These are phyloP conservation scores for Lepidocolaptes lacrymiger DNA, from an alignment of 2,797 vertebrate species.

Conservation along the genomic window DNA sequence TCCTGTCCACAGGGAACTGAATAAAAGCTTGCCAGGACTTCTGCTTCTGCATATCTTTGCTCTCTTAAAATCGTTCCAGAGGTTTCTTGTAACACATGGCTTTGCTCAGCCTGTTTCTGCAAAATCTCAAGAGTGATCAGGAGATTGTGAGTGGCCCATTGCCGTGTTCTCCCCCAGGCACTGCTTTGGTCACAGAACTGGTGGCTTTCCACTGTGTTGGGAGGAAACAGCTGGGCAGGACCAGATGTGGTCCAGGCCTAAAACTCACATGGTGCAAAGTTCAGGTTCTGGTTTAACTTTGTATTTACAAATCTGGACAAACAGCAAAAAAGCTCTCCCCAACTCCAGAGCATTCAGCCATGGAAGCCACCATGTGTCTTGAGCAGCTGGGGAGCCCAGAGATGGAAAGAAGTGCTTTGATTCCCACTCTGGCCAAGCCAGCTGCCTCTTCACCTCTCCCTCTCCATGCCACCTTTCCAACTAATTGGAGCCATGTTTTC, in stretches of 20 bases:
- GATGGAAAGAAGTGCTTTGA: not conserved
- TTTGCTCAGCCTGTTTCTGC: conserved; percentile 46
- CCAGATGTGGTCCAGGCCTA: not conserved
- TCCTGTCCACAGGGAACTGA: not conserved
- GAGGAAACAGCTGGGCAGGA: not conserved
- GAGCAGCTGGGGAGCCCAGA: not conserved
- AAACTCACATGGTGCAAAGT: not conserved
- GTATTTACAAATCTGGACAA: not conserved
- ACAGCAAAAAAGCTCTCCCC: not conserved
- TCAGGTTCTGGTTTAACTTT: not conserved
- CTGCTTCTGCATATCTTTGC: conserved; percentile 36
- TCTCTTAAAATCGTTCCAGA: conserved; percentile 5
- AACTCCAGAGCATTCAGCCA: not conserved
- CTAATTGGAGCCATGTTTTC: conserved; percentile 23
- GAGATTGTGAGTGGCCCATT: not conserved
- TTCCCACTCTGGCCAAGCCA: not conserved
- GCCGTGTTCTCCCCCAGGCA: not conserved
- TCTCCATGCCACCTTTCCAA: not conserved
- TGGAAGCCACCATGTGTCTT: not conserved
- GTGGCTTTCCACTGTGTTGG: not conserved
- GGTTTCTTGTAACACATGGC: conserved; percentile 51
- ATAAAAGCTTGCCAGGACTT: conserved; percentile 52
- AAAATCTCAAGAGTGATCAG: not conserved
- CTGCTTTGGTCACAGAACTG: not conserved
- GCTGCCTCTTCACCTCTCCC: not conserved